Conservation (phyloP, 2,888 invertebrate species). For the Rhorus exstirpatorius region DNA sequence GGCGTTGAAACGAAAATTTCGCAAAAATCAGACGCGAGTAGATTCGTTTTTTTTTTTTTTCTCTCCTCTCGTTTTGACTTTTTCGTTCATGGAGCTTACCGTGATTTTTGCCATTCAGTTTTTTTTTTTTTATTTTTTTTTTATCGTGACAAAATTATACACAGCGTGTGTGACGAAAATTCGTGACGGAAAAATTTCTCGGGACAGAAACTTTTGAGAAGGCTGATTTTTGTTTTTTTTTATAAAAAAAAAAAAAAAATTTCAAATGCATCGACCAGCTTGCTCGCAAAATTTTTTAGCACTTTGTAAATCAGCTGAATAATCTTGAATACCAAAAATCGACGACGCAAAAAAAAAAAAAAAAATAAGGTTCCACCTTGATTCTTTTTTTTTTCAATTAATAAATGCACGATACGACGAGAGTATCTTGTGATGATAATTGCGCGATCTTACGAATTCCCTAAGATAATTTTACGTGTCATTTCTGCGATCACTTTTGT, state of each 20-base stretch:
- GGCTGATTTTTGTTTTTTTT: slow-evolving; percentile 37
- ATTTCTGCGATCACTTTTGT: slow-evolving; percentile 59
- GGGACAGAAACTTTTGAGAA: slow-evolving; percentile 62
- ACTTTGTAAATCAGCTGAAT: slow-evolving; percentile 41
- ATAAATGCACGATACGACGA: slow-evolving; percentile 57
- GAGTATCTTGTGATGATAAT: slow-evolving; percentile 64
- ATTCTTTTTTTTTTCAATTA: slow-evolving; percentile 8
- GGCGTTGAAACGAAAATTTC: slow-evolving; percentile 77
- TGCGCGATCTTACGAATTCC: slow-evolving; percentile 68
- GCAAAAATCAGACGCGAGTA: slow-evolving; percentile 74
- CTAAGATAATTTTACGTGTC: slow-evolving; percentile 69
- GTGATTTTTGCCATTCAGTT: slow-evolving; percentile 83
- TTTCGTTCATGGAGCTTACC: slow-evolving; percentile 76
- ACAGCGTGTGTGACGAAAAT: slow-evolving; percentile 48
- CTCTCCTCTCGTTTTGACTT: slow-evolving; percentile 35
- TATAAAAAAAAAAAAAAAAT: too few relatives aligned
- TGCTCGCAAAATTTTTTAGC: slow-evolving; percentile 44
- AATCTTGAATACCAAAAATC: slow-evolving; percentile 39
- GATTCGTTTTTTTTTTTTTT: slow-evolving; percentile 56
- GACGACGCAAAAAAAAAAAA: slow-evolving; percentile 40
- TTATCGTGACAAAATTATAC: slow-evolving; percentile 55
- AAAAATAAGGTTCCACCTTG: slow-evolving; percentile 35
- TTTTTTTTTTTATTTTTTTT: too few relatives aligned
- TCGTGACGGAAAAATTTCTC: slow-evolving; percentile 59
- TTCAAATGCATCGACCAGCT: slow-evolving; percentile 41